Conservation (phyloP, 2,113 vertebrate species). For the Ophiodon elongatus region DNA sequence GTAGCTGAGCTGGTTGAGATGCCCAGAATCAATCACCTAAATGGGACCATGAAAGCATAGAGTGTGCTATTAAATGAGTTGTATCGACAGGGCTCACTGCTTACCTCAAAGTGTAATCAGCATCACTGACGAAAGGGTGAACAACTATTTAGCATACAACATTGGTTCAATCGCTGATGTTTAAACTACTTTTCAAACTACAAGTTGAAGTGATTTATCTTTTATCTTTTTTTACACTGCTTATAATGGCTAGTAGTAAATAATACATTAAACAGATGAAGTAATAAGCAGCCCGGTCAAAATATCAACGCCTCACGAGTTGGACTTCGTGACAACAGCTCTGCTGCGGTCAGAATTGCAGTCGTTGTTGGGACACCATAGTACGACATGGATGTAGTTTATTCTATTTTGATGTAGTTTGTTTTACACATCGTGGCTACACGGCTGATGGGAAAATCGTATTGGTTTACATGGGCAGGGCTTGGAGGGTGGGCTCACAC, state of each 20-base stretch:
- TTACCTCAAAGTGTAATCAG: constrained; percentile 45
- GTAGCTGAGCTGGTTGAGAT: constrained; percentile 57
- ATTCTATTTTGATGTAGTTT: too few relatives aligned
- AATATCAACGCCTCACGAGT: background rate
- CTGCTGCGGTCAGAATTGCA: background rate
- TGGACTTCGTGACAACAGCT: background rate
- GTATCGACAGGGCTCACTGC: constrained; percentile 47
- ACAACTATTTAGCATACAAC: constrained; percentile 20
- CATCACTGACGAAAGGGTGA: constrained; percentile 21
- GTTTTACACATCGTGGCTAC: too few relatives aligned
- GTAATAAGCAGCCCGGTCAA: background rate
- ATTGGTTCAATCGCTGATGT: constrained; percentile 26
- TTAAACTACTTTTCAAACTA: constrained; percentile 18
- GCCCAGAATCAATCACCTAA: constrained; percentile 72
- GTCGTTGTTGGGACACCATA: too few relatives aligned
- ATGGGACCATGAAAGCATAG: constrained; percentile 58
- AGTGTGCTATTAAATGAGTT: constrained; percentile 60
- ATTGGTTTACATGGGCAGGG: too few relatives aligned
- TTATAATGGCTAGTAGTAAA: background rate
- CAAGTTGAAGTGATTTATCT: background rate
- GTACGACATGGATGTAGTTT: too few relatives aligned
- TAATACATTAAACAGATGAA: background rate
- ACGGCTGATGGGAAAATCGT: too few relatives aligned
- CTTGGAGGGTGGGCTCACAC: too few relatives aligned
- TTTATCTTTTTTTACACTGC: background rate